Percentiles rank a stretch among this genome's conserved stretches.
phyloP scores from a whole-genome alignment of 1,140 invertebrate genomes.

The Hypothenemus hampei region DNA sequence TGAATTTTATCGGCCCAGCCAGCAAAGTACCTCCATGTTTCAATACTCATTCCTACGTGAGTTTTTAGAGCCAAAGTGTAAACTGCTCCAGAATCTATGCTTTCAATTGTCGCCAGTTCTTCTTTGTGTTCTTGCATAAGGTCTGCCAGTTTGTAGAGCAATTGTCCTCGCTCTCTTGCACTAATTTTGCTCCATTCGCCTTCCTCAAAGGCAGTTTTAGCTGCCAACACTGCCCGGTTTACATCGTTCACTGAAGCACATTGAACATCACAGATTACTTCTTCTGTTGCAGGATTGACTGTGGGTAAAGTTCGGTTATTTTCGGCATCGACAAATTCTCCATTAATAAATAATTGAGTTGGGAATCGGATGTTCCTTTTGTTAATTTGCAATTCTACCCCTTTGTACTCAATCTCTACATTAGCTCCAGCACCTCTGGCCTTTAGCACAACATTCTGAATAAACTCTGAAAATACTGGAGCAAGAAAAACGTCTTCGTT shows the following conservation, averaged over 20 bases:
- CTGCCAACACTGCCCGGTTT: constrained; percentile 78
- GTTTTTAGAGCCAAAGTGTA: constrained; percentile 94
- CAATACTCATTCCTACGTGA: constrained; percentile 90
- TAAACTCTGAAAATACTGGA: constrained; percentile 80
- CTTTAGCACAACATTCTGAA: constrained; percentile 59
- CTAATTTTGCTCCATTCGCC: constrained; percentile 88
- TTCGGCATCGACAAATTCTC: constrained; percentile 79
- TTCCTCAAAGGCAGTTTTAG: constrained; percentile 78
- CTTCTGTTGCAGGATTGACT: constrained; percentile 84
- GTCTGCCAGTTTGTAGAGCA: constrained; percentile 78
- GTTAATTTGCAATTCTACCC: constrained; percentile 72
- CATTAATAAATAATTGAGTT: constrained; percentile 86
- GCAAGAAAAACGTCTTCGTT: constrained; percentile 94
- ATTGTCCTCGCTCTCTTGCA: constrained; percentile 69
- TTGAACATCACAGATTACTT: constrained; percentile 69
- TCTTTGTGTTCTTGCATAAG: constrained; percentile 92
- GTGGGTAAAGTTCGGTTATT: constrained; percentile 58
- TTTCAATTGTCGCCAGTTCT: constrained; percentile 89
- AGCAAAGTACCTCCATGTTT: constrained; percentile 88
- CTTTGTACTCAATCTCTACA: constrained; percentile 57
- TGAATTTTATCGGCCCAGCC: constrained; percentile 95
- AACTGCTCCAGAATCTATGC: constrained; percentile 89
- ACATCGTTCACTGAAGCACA: constrained; percentile 76
- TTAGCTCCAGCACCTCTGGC: constrained; percentile 54
- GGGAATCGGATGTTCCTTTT: constrained; percentile 81